Evolutionary conservation across 1,140 invertebrate genomes (phyloP), one percentile per base, ranked within the genome.

Genomic region (Diprion similis): DNA sequence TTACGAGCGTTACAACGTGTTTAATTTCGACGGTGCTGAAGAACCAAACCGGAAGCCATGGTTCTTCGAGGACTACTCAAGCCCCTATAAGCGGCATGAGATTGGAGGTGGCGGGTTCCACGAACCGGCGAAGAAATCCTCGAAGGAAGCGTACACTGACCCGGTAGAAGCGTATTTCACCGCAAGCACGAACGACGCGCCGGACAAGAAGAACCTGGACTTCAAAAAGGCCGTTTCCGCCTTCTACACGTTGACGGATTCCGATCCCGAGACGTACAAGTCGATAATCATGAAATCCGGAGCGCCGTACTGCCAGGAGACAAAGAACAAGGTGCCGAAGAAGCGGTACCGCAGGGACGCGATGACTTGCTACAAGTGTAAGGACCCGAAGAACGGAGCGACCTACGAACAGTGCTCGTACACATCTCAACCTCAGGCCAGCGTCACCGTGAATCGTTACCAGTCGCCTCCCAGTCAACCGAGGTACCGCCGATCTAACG

Each of bases 321-420:
- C 82, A 8, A 76, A 77, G 68, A 75, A 0, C 68, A 66, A 9
- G 45, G 67, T 3, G 24, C 71, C 3, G 11, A 64, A 64, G 13
- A n/a, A 47, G 15, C 0, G 8, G 7, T 45, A 8, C 64, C 64
- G 1, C 10, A 64, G 76, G 8, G 89, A 91, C 76, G 77, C 77
- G 10, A 85, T 89, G 84, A 87, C 84, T 51, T 91, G 90, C 71
- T 90, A 89, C 75, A 82, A 86, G 10, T 91, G 90, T 74, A 88
- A 88, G 74, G 87, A 91, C 73, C 83, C 85, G 1, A 83, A 83
- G 66, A 85, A 81, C 46, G 89, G 88, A 18, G 82, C 83, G 1
- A 87, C 78, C 70, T 90, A 85, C 68, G 89, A 90, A 73, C 84
- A 89, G 68, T 91, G 90, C 78, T 87, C 87, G 0, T 89, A 89